A percentile compares a stretch with the other conserved stretches of the same genome.
phyloP scores from a whole-genome alignment of 1,140 invertebrate genomes.

The Aphidius gifuensis region DNA sequence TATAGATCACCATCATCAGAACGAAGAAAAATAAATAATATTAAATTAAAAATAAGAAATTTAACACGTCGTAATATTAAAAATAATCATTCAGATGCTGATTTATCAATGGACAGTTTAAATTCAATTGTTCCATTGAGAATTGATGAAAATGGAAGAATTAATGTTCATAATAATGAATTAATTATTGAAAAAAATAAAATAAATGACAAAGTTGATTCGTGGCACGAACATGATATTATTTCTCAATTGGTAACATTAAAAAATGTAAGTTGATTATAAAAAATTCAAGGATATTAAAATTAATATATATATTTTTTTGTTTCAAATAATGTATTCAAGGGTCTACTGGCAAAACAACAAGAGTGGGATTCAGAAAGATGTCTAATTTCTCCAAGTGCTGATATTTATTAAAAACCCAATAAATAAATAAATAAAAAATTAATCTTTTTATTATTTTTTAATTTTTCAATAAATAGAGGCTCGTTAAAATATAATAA shows the following conservation, averaged over 20 bases:
- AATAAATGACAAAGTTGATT: constrained; percentile 26
- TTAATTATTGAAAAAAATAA: constrained; percentile 16
- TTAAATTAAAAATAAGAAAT: constrained; percentile 38
- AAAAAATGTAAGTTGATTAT: constrained; percentile 40
- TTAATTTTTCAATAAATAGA: constrained; percentile 20
- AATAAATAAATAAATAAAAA: not conserved
- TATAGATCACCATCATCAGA: constrained; percentile 43
- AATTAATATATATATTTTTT: constrained; percentile 10
- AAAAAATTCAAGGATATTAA: not conserved
- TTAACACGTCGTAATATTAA: constrained; percentile 33
- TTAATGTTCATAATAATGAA: constrained; percentile 29
- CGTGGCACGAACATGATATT: constrained; percentile 46
- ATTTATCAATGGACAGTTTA: constrained; percentile 47
- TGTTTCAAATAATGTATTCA: constrained; percentile 23
- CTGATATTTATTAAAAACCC: constrained; percentile 37
- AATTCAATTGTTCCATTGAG: constrained; percentile 43
- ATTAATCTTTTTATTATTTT: constrained; percentile 9
- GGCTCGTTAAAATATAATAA: constrained; percentile 6
- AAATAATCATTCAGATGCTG: constrained; percentile 41
- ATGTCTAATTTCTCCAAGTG: constrained; percentile 41
- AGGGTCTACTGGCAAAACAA: constrained; percentile 52
- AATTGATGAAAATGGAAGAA: constrained; percentile 40
- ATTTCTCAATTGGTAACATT: constrained; percentile 45
- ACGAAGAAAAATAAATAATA: constrained; percentile 36
- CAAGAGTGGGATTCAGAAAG: constrained; percentile 50